Base-by-base conservation (phyloP, 2,888 invertebrate genomes). In the Epirrita christyi region DNA sequence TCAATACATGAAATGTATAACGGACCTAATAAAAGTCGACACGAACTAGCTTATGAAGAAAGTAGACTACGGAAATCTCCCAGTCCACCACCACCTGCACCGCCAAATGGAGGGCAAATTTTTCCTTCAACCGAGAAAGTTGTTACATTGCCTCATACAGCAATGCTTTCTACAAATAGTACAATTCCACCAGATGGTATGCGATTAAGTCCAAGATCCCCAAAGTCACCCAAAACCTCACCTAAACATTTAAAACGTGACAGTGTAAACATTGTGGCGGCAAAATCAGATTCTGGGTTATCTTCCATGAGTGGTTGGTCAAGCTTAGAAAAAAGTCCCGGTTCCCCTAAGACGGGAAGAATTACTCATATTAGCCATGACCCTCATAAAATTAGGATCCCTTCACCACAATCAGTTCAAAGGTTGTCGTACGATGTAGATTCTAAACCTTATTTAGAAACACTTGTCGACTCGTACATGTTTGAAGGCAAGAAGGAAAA, bases 241-340 rank as follows among this genome's bases (percentile, higher is more conserved):
- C 95, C 95, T 15, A 96, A 95, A 76, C 93, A 95, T 72, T 81
- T 93, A 14, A 94, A 93, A 77, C 93, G 94, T 67, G 93, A 93
- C 64, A 93, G 92, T 53, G 76, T 75, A 6, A 94, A 94, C 76
- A 95, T 95, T 61, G 94, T 94, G 1, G 93, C 95, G 5, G 95
- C 96, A 0, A 97, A 97, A 81, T 97, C 97, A 0, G 97, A 97
- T 81, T 97, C 97, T 0, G 97, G 97, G 0, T 86, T 97, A 48
- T 97, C 97, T 0, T 97, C 97, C 6, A 96, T 97, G 95, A 97
- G 96, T 75, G 96, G 97, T 4, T 96, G 97, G 94, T 96, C 96
- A 9, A 96, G 96, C 76, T 87, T 96, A 72, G 97, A 97, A 81
- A 97, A 97, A 86, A 96, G 97, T 32, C 97, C 97, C 3, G 95